Base-by-base conservation (phyloP, 1,140 invertebrate species). In the Diuraphis noxia region DNA sequence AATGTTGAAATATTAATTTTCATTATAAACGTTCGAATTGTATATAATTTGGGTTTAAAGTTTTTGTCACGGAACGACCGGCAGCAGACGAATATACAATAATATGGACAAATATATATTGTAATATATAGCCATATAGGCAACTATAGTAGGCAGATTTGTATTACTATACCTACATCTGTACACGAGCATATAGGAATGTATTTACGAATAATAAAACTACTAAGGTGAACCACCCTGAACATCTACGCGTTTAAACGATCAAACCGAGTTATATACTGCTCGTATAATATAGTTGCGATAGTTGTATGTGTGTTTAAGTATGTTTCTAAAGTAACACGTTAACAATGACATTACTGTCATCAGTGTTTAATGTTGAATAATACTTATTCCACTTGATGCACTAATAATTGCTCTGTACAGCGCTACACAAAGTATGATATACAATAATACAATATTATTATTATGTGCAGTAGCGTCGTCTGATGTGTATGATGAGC, bases 331-430 rank as follows among this genome's bases (percentile, higher is more conserved):
- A 52, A 56, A 38, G 85, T 38, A 63, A 88, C 49, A 40, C 13
- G 86, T 88, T 88, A 63, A 88, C 86, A 63, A 63, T 63, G 49
- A 40, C 86, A 56, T 87, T 52, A 38, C 85, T 87, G 85, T 56
- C 85, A 52, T 87, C 85, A 36, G 49, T 36, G 85, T 52, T 52
- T 21, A 63, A 63, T 17, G 49, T 88, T n/a, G 49, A 88, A 88
- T n/a, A 56, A 87, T 52, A 56, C 84, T 86, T 36, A 52, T 86
- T 52, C 84, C 43, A 49, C 85, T 38, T 87, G 85, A 87, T 56
- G 85, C 56, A 56, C 85, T 52, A 56, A 87, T 87, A 87, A 87
- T 87, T 40, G 85, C 85, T 56, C 25, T 56, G 85, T 38, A 34
- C 46, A 52, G 52, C 49, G 38, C 10, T n/a, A 72, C 56, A 72